Percentiles rank a stretch among this genome's conserved stretches.
phyloP scores from a whole-genome alignment of 2,113 vertebrate genomes.

The Misgurnus mizolepis region DNA sequence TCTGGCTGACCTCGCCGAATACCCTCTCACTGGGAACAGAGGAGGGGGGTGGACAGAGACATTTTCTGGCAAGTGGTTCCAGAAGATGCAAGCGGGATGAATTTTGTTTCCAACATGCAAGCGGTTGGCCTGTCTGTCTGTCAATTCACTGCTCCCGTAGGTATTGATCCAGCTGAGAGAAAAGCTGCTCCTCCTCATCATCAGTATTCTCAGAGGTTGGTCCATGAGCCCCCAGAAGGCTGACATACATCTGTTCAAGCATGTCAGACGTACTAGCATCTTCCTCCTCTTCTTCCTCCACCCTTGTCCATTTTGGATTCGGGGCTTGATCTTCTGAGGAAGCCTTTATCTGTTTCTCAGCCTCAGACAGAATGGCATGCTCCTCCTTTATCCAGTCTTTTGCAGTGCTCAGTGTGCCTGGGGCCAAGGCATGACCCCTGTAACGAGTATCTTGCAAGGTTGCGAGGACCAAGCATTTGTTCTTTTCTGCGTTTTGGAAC shows the following conservation, averaged over 20 bases:
- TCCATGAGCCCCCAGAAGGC: not conserved
- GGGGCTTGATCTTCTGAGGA: not conserved
- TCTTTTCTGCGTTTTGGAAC: no score
- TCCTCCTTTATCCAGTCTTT: no score
- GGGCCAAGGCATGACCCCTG: no score
- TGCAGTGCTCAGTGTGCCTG: no score
- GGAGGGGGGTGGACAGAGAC: slow-evolving; percentile 17
- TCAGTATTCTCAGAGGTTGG: not conserved
- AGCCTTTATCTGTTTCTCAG: not conserved
- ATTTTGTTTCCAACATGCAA: slow-evolving; percentile 14
- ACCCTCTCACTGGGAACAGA: slow-evolving; percentile 19
- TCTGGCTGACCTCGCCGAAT: slow-evolving; percentile 27
- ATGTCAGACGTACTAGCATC: not conserved
- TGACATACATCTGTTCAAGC: no score
- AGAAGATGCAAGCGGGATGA: not conserved
- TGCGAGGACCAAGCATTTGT: no score
- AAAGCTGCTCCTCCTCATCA: not conserved
- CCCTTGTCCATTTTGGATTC: not conserved
- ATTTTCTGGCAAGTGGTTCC: slow-evolving; percentile 37
- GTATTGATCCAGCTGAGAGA: no score
- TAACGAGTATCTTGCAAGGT: no score
- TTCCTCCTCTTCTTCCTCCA: not conserved
- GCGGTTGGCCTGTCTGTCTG: no score
- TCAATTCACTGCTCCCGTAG: no score
- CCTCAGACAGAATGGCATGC: no score